phyloP scores from a whole-genome alignment of 2,888 invertebrate genomes.

The Sminthurinus aureus region DNA sequence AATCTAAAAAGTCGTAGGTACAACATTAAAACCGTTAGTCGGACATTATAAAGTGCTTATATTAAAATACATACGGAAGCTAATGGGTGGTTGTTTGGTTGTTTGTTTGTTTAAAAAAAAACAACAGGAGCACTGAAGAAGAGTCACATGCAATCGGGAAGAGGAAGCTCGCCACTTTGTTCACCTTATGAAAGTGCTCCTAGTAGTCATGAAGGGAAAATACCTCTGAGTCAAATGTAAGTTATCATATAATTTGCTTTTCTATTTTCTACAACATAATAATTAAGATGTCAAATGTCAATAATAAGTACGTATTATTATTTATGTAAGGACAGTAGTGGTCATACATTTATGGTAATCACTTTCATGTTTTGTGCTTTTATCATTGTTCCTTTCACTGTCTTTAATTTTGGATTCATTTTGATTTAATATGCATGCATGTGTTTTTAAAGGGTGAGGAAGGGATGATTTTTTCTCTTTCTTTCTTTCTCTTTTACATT shows the following conservation, averaged over 20 bases:
- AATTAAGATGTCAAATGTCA: not conserved
- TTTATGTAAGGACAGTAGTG: not conserved
- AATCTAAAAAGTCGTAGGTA: no score
- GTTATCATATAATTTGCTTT: constrained; percentile 25
- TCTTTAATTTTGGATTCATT: no score
- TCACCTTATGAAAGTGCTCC: constrained; percentile 57
- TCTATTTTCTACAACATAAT: not conserved
- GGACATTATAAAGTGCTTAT: no score
- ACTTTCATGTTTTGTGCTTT: no score
- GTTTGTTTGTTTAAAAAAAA: not conserved
- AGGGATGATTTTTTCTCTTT: not conserved
- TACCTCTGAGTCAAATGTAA: constrained; percentile 58
- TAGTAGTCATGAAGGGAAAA: constrained; percentile 56
- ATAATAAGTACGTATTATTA: not conserved
- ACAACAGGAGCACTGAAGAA: constrained; percentile 57
- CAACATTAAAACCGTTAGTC: no score
- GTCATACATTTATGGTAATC: not conserved
- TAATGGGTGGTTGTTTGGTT: not conserved
- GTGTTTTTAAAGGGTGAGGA: not conserved
- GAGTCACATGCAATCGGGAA: constrained; percentile 53
- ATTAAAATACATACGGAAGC: no score
- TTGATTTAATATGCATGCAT: not conserved
- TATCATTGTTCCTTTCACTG: not conserved
- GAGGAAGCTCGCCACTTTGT: constrained; percentile 54
- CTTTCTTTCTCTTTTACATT: not conserved